Evolutionary conservation across 2,797 vertebrate genomes (phyloP).

Genomic region (Takifugu ocellatus): DNA sequence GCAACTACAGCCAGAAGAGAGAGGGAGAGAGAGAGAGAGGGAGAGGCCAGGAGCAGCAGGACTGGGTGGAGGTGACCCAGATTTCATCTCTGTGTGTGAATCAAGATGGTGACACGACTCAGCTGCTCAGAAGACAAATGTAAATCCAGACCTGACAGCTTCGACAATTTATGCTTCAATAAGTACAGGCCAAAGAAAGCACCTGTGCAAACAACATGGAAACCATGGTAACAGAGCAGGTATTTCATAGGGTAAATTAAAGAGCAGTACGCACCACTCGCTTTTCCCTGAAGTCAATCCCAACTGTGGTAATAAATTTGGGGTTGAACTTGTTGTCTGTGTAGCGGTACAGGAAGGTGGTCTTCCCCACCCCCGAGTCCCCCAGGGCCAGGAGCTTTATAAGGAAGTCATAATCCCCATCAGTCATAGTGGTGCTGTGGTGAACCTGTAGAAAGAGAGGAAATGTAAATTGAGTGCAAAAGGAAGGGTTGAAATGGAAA

Average conservation of each 20-base stretch:
- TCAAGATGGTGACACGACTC: constrained; percentile 23
- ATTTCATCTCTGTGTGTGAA: neutral
- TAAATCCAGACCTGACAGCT: constrained; percentile 23
- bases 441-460: constrained; percentile 65
- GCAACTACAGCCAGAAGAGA: too few relatives aligned
- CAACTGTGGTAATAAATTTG: constrained; percentile 96
- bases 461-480: neutral
- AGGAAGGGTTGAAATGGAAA: too few relatives aligned
- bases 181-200: constrained; percentile 15
- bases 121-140: constrained; percentile 12
- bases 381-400: constrained; percentile 92
- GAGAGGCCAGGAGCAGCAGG: too few relatives aligned
- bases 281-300: constrained; percentile 98
- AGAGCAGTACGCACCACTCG: constrained; percentile 82
- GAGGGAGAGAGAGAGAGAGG: too few relatives aligned
- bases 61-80: too few relatives aligned
- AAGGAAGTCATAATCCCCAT: constrained; percentile 92
- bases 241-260: neutral
- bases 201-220: constrained; percentile 13
- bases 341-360: constrained; percentile 87
- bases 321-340: constrained; percentile 96
- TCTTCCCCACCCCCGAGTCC: constrained; percentile 90
- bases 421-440: constrained; percentile 84
- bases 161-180: constrained; percentile 9
- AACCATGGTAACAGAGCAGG: constrained; percentile 28